Base-by-base conservation (phyloP, 2,888 invertebrate genomes). In the Nebria brevicollis region DNA sequence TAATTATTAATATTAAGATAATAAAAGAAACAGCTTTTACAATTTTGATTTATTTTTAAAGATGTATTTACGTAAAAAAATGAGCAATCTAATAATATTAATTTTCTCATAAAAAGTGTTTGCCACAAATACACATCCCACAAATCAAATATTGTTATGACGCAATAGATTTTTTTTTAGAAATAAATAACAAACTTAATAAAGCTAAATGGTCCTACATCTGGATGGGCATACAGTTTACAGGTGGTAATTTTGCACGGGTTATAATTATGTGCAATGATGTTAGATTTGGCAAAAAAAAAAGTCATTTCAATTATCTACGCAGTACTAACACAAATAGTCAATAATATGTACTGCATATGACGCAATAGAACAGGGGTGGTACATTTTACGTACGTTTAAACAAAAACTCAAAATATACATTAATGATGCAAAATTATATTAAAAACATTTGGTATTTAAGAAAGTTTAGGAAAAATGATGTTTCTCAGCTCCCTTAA, bases 141-240 rank as follows among this genome's bases (percentile, higher is more conserved):
- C 15, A 68, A 68, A 68, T 70, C 25, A 25, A 70, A 25, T 15
- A 20, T 54, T 11, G 54, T 54, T 70, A 34, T 70, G 70, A 66
- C 66, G 66, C 26, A 70, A 70, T 70, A 70, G 25, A 20, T 25
- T 15, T 70, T 26, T 26, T 54, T 34, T 34, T 70, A 20, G 34
- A 15, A 70, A 70, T 70, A 34, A 70, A 70, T 13, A 70, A 70
- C 70, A 70, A 70, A 70, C 70, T 70, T 70, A 13, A 26, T 26
- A 34, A 70, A 70, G 25, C 1, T 70, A 34, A 70, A 70, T 54
- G 4, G 54, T 54, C 54, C 54, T 8, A 54, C 2, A 54, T 54
- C 8, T 7, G 4, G 13, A 13, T 11, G 8, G 54, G 13, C 7
- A 54, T 13, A 20, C 20, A 13, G 54, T 54, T 54, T 54, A 54